Base-by-base conservation (phyloP, 2,797 vertebrate species). In the Sebastes trivittatus region DNA sequence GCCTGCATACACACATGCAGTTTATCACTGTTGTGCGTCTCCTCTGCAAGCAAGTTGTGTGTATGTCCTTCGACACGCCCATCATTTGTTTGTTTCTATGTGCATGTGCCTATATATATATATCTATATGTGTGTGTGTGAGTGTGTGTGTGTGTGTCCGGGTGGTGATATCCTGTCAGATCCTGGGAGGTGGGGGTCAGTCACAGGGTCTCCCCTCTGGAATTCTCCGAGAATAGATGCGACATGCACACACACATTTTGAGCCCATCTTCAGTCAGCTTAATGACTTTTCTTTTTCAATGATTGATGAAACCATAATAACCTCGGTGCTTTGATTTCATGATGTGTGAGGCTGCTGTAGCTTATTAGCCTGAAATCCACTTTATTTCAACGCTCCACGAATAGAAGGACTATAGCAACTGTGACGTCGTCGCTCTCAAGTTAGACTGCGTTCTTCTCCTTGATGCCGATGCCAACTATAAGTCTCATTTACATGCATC, bases 201-300 rank as follows among this genome's bases (percentile, higher is more conserved):
- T 94, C 93, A 95, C 93, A 90, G 90, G 87, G 93, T 95, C 93
- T 93, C 92, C 93, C 95, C 92, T 93, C 76, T 93, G 92, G 92
- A 94, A 95, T 95, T 95, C 92, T 94, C 94, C 92, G 75, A 94
- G 94, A 95, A 95, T 96, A 95, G 93, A 92, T 84, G 77, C 55
- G 62, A 59, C 76, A 77, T 55, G 66, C 77, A 72, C 62, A 77
- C 69, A 75, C 79, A 84, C 82, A 81, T 63, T 70, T 27, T 61
- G 14, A 86, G 77, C 76, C 74, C 83, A 70, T 88, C 81, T 89
- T 74, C 67, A 55, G 65, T 74, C 76, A 55, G 66, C 55, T 83
- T 80, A 61, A 81, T 65, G 55, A 75, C 62, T 84, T 79, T 71
- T 78, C 30, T 75, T 73, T 52, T 76, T 76, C 58, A 23, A 61